Evolutionary conservation across 2,888 invertebrate species (phyloP).

Genomic region (Bedellia somnulentella): DNA sequence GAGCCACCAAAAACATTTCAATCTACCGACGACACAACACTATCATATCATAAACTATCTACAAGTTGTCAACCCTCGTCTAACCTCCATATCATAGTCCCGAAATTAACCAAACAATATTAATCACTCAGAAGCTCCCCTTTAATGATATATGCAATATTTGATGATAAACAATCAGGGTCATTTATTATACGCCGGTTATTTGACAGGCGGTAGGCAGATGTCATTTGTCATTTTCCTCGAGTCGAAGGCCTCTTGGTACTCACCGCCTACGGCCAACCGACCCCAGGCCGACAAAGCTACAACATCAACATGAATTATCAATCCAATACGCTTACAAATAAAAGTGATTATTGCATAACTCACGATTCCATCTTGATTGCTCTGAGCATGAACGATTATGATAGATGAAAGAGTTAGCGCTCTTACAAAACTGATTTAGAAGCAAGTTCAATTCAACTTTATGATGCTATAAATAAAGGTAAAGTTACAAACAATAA

Average conservation of each 20-base stretch:
- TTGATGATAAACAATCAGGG: constrained; percentile 65
- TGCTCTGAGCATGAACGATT: constrained; percentile 63
- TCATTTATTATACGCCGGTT: constrained; percentile 69
- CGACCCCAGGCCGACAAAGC: constrained; percentile 49
- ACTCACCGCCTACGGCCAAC: constrained; percentile 45
- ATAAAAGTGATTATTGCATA: no score
- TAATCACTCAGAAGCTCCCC: constrained; percentile 55
- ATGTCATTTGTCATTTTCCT: constrained; percentile 69
- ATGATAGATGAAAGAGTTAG: constrained; percentile 63
- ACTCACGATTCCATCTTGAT: constrained; percentile 55
- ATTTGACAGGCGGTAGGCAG: constrained; percentile 70
- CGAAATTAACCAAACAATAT: constrained; percentile 59
- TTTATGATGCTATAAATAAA: constrained; percentile 20
- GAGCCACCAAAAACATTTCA: no score
- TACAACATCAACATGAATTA: no score
- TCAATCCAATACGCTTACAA: no score
- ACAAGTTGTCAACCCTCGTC: no score
- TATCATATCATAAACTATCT: no score
- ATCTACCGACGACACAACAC: no score
- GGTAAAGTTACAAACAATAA: constrained; percentile 18
- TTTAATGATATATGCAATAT: constrained; percentile 62
- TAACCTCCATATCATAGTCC: constrained; percentile 47
- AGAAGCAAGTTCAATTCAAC: constrained; percentile 22
- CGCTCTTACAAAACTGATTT: constrained; percentile 43
- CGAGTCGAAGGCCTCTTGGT: constrained; percentile 60